phyloP scores from a whole-genome alignment of 1,140 invertebrate species.

The Philotrypesis tridentata region DNA sequence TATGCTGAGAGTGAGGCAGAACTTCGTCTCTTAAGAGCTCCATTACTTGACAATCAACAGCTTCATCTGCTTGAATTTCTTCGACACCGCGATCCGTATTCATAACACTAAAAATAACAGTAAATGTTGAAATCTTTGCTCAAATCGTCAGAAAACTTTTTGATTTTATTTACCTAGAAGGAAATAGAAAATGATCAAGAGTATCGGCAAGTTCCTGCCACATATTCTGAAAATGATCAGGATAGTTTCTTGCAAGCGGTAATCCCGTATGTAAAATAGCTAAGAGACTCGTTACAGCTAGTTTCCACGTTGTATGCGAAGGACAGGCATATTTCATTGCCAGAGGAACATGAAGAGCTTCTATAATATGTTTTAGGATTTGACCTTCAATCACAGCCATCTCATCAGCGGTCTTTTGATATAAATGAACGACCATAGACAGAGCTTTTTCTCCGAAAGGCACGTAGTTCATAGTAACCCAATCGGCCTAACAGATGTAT shows the following conservation, averaged over 20 bases:
- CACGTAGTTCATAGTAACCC: conserved; percentile 90
- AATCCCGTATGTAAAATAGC: conserved; percentile 88
- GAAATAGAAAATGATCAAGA: conserved; percentile 94
- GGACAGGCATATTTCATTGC: conserved; percentile 89
- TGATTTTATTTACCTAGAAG: conserved; percentile 76
- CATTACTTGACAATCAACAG: conserved; percentile 90
- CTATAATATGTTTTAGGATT: conserved; percentile 85
- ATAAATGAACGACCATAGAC: conserved; percentile 86
- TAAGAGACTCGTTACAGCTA: conserved; percentile 86
- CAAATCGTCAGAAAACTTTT: conserved; percentile 22
- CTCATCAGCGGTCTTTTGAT: conserved; percentile 86
- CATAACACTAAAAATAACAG: conserved; percentile 56
- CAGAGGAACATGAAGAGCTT: conserved; percentile 83
- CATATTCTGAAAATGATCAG: conserved; percentile 80
- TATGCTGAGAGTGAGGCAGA: conserved; percentile 84
- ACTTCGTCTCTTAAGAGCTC: conserved; percentile 90
- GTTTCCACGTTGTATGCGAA: conserved; percentile 89
- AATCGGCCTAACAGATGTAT: conserved; percentile 76
- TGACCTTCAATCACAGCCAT: conserved; percentile 83
- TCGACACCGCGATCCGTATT: conserved; percentile 83
- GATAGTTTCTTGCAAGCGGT: conserved; percentile 88
- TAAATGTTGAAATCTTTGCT: background rate
- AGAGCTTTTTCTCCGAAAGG: conserved; percentile 91
- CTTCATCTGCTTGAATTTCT: conserved; percentile 88
- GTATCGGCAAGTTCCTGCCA: conserved; percentile 91